phyloP scores from a whole-genome alignment of 1,140 invertebrate species.

The Drosophila leontia region DNA sequence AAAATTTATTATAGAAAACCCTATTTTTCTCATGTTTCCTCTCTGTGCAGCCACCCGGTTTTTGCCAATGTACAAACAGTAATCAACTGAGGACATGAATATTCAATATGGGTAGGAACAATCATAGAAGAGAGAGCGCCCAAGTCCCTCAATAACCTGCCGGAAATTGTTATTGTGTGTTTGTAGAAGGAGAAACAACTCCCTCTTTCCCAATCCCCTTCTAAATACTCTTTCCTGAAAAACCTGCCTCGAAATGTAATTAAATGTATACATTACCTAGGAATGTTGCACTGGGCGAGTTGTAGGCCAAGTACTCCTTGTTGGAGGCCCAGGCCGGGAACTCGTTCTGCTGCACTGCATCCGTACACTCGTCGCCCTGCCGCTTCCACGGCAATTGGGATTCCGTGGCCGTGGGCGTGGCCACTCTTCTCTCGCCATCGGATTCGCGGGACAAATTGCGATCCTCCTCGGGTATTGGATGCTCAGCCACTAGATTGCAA shows the following conservation, averaged over 20 bases:
- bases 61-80: constrained; percentile 40
- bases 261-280: constrained; percentile 88
- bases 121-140: constrained; percentile 7
- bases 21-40: not conserved
- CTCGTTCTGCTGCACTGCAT: constrained; percentile 92
- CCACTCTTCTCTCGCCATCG: constrained; percentile 87
- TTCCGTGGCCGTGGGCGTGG: constrained; percentile 93
- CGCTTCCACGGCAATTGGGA: constrained; percentile 95
- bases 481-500: constrained; percentile 70
- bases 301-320: constrained; percentile 96
- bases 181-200: constrained; percentile 6
- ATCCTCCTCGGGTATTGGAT: constrained; percentile 83
- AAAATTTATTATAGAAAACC: not conserved
- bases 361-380: constrained; percentile 89
- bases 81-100: constrained; percentile 39
- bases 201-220: not conserved
- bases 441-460: constrained; percentile 79
- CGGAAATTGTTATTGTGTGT: constrained; percentile 33
- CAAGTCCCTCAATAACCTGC: constrained; percentile 17
- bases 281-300: constrained; percentile 95
- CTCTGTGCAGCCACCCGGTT: not conserved
- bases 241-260: not conserved
- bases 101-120: constrained; percentile 23
- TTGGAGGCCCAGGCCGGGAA: constrained; percentile 97
- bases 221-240: not conserved